phyloP scores from a whole-genome alignment of 2,888 invertebrate species.

The Stenurella melanura region DNA sequence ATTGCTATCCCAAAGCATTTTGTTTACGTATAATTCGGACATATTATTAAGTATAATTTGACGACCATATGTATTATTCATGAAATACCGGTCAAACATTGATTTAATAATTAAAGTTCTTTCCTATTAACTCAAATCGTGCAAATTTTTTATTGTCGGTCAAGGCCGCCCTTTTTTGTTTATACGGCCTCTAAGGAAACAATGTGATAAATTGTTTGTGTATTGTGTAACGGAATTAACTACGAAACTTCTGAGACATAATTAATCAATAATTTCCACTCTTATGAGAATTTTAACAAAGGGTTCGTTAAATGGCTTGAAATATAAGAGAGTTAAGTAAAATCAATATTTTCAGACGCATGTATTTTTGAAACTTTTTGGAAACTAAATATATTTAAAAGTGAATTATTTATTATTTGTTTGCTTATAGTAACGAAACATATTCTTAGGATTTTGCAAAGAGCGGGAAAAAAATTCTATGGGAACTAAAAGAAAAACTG shows the following conservation, averaged over 20 bases:
- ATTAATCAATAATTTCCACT: background rate
- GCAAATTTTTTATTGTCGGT: background rate
- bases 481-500: no score
- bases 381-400: no score
- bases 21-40: no score
- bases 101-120: background rate
- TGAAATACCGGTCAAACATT: background rate
- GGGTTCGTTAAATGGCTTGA: background rate
- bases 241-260: background rate
- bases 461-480: no score
- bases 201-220: background rate
- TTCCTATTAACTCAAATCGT: background rate
- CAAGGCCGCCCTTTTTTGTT: background rate
- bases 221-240: background rate
- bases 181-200: background rate
- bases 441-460: no score
- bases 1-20: no score
- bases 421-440: no score
- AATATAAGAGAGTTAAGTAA: no score
- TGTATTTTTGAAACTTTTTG: no score
- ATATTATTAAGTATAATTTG: no score
- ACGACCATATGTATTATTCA: background rate
- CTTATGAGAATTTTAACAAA: slow-evolving; percentile 7
- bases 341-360: no score
- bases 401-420: no score